Evolutionary conservation across 2,113 vertebrate species (phyloP).

Genomic region (Ceuthmochares aereus): DNA sequence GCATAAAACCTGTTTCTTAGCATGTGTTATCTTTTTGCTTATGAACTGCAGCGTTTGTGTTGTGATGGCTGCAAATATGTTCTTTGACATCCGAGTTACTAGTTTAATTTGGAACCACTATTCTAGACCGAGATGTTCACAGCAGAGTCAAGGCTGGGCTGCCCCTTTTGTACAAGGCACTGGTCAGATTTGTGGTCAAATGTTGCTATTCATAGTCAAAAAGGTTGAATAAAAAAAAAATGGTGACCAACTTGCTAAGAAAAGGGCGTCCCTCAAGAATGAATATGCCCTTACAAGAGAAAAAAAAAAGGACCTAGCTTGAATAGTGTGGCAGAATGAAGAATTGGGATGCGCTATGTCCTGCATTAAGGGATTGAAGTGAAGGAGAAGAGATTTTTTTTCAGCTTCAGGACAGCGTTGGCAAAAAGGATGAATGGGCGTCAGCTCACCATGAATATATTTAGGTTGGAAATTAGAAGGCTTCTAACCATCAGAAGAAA

Average conservation of each 20-base stretch:
- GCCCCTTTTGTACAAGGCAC: background rate
- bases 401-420: background rate
- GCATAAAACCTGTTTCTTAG: background rate
- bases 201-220: background rate
- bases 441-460: constrained; percentile 65
- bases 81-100: background rate
- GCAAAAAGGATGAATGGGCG: constrained; percentile 30
- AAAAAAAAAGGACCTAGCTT: background rate
- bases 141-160: background rate
- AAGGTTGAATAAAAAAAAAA: background rate
- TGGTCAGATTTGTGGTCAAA: background rate
- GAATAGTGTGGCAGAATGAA: background rate
- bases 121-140: background rate
- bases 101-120: background rate
- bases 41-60: background rate
- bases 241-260: background rate
- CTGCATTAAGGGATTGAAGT: background rate
- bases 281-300: background rate
- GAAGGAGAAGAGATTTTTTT: background rate
- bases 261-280: background rate
- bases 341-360: background rate
- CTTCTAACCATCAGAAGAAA: constrained; percentile 65
- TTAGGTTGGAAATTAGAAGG: constrained; percentile 70
- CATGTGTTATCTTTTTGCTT: background rate
- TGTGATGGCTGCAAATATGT: background rate